Conservation (phyloP, 2,888 invertebrate genomes). For the Tolmerus cingulatus region DNA sequence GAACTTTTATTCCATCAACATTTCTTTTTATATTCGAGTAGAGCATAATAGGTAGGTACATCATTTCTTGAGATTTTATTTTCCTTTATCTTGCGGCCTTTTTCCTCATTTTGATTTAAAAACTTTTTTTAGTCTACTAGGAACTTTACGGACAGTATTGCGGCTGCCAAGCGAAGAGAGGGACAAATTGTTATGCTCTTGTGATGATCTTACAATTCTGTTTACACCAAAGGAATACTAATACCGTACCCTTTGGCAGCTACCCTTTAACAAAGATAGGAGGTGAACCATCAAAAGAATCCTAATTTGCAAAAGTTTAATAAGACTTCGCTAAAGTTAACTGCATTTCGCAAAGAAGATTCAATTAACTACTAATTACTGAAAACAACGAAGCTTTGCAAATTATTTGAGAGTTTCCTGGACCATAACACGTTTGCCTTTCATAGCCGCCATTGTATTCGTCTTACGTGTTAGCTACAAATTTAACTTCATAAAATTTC, state of each 20-base stretch:
- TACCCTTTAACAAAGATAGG: not conserved
- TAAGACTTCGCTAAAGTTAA: not conserved
- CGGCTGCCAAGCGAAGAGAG: not conserved
- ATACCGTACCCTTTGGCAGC: not conserved
- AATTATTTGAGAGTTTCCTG: not conserved
- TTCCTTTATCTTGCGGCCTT: not conserved
- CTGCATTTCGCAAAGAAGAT: not conserved
- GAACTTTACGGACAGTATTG: not conserved
- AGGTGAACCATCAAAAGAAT: not conserved
- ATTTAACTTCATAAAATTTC: not conserved
- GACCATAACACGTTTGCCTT: not conserved
- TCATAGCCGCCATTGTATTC: not conserved
- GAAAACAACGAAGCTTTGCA: not conserved
- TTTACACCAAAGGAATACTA: not conserved
- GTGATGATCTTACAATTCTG: not conserved
- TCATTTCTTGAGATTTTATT: not conserved
- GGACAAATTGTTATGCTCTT: not conserved
- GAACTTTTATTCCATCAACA: not conserved
- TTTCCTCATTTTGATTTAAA: not conserved
- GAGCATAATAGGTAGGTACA: not conserved
- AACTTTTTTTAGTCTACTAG: not conserved
- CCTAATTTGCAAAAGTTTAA: not conserved
- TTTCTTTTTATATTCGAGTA: not conserved
- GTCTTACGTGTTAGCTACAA: not conserved
- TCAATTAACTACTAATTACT: not conserved